phyloP scores from a whole-genome alignment of 2,113 vertebrate genomes.

The Xiphorhynchus elegans region DNA sequence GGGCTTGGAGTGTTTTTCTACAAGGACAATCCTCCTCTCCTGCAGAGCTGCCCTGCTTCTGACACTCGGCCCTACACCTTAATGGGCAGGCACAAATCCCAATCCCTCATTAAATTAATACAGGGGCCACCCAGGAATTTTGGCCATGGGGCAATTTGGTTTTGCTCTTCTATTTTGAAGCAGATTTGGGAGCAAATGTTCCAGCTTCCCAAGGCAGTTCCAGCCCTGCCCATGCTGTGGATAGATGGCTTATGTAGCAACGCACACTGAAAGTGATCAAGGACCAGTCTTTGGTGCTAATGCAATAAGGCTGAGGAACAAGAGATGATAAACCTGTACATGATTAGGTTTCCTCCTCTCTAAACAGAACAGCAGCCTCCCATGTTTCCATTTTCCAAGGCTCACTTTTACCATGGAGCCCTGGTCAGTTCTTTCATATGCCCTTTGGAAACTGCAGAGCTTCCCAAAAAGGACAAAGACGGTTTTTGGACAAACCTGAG shows the following conservation, averaged over 20 bases:
- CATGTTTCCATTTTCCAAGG: neutral
- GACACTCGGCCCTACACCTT: neutral
- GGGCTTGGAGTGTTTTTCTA: neutral
- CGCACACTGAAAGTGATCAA: neutral
- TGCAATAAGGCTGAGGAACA: neutral
- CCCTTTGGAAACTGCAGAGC: neutral
- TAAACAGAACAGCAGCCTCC: neutral
- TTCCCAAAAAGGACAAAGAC: neutral
- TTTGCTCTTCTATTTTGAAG: neutral
- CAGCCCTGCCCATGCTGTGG: fast-evolving
- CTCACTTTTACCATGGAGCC: neutral
- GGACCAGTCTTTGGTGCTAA: neutral
- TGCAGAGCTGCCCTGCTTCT: neutral
- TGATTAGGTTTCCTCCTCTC: neutral
- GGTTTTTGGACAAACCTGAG: neutral
- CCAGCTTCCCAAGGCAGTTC: neutral
- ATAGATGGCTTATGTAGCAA: neutral
- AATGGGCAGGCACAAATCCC: neutral
- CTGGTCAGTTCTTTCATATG: fast-evolving
- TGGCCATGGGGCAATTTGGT: neutral
- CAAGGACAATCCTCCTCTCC: neutral
- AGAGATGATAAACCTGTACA: neutral
- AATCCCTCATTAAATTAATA: neutral
- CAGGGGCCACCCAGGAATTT: neutral
- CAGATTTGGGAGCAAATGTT: neutral